These are phyloP conservation scores for Luidia sarsii DNA, from an alignment of 53 echinoderm and acorn worm genomes.

Conservation along the genomic window DNA sequence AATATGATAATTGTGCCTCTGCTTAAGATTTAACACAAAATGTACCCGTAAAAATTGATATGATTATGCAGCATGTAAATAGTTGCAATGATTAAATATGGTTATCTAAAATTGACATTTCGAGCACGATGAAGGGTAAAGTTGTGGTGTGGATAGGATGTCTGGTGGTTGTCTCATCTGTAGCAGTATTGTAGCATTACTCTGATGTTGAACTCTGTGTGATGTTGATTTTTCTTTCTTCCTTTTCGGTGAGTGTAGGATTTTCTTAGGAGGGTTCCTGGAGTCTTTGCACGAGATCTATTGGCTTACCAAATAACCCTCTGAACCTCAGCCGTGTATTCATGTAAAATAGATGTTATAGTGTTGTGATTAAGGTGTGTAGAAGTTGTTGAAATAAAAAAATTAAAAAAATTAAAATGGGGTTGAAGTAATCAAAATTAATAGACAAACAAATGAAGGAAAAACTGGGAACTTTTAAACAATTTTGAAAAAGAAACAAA, in stretches of 20 bases:
- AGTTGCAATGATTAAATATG: slow-evolving; percentile 12
- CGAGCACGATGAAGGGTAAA: not conserved
- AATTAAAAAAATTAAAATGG: too few relatives aligned
- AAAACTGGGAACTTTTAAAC: too few relatives aligned
- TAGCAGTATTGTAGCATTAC: slow-evolving; percentile 45
- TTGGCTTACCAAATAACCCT: too few relatives aligned
- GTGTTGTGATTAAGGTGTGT: slow-evolving; percentile 20
- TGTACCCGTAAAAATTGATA: slow-evolving; percentile 1
- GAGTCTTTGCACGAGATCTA: too few relatives aligned
- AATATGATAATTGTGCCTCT: slow-evolving; percentile 34
- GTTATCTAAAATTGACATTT: not conserved
- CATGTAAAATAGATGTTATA: slow-evolving; percentile 26
- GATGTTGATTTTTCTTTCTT: too few relatives aligned
- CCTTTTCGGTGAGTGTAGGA: too few relatives aligned
- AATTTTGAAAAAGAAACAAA: too few relatives aligned
- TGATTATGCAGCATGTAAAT: slow-evolving; percentile 47
- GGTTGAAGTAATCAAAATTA: too few relatives aligned
- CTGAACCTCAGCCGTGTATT: slow-evolving; percentile 51
- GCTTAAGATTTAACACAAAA: not conserved
- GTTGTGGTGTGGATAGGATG: not conserved
- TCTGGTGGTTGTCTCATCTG: slow-evolving; percentile 20
- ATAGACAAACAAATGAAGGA: too few relatives aligned
- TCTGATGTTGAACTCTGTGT: too few relatives aligned
- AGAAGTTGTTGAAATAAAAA: not conserved
- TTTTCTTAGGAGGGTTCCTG: too few relatives aligned